A percentile compares a stretch with the other conserved stretches of the same genome.
Conservation (phyloP, 2,797 vertebrate genomes). For the Peromyscus melanophrys region DNA sequence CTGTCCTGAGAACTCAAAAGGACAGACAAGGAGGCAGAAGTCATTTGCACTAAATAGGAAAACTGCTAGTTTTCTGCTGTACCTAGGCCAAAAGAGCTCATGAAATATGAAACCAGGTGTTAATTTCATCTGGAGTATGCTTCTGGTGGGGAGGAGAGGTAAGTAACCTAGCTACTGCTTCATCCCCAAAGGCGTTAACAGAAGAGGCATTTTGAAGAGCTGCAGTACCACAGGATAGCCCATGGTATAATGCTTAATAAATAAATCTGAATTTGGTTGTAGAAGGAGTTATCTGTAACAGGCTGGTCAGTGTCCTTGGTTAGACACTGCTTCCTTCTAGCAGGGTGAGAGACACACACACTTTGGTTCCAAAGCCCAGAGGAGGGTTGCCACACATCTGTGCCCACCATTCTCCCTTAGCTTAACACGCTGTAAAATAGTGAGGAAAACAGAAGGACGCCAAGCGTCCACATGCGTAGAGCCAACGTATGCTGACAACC, state of each 20-base stretch:
- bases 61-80: constrained; percentile 73
- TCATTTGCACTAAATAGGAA: constrained; percentile 63
- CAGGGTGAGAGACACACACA: not conserved
- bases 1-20: constrained; percentile 76
- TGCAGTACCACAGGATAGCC: constrained; percentile 53
- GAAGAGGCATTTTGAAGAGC: constrained; percentile 69
- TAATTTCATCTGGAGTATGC: constrained; percentile 52
- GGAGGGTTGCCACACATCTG: constrained; percentile 72
- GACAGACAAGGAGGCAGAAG: not conserved
- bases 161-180: constrained; percentile 53
- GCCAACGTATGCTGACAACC: constrained; percentile 85
- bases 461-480: constrained; percentile 71
- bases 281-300: constrained; percentile 72
- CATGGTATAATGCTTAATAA: constrained; percentile 68
- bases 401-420: constrained; percentile 68
- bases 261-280: constrained; percentile 49
- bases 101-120: not conserved
- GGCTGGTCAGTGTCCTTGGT: constrained; percentile 71
- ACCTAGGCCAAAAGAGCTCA: constrained; percentile 69
- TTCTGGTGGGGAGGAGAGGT: constrained; percentile 51
- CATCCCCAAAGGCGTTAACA: constrained; percentile 69
- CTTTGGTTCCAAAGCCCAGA: constrained; percentile 84
- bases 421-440: constrained; percentile 31
- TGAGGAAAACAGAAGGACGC: constrained; percentile 32
- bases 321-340: constrained; percentile 73